phyloP scores from a whole-genome alignment of 2,888 invertebrate genomes.

The Troilus luridus region DNA sequence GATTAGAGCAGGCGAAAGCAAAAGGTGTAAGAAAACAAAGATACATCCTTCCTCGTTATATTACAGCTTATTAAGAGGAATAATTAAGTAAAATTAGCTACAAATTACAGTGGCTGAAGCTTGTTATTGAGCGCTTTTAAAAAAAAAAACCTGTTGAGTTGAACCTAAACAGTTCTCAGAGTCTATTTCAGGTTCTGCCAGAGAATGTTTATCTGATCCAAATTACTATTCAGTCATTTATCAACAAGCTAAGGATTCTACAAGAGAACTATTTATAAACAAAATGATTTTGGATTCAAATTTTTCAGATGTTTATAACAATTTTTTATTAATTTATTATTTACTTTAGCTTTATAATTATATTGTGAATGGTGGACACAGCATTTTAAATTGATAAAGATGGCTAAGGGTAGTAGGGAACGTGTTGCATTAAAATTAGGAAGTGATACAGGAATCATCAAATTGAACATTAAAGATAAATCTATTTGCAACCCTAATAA shows the following conservation, averaged over 20 bases:
- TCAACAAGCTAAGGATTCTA: neutral
- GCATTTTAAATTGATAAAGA: too few species aligned
- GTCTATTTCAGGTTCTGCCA: slow-evolving; percentile 1
- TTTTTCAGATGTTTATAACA: neutral
- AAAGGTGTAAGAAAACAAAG: slow-evolving; percentile 33
- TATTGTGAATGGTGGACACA: too few species aligned
- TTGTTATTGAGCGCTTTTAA: slow-evolving; percentile 15
- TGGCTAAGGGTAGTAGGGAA: too few species aligned
- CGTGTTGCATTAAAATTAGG: too few species aligned
- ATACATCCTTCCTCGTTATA: neutral
- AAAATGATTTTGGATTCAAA: neutral
- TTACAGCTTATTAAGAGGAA: slow-evolving; percentile 18
- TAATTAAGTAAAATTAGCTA: slow-evolving; percentile 24
- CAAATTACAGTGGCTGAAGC: neutral
- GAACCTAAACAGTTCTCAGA: slow-evolving; percentile 14
- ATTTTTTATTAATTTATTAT: neutral
- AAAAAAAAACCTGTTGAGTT: slow-evolving; percentile 2
- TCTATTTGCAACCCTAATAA: too few species aligned
- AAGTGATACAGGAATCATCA: too few species aligned
- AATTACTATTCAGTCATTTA: neutral
- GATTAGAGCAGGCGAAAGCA: neutral
- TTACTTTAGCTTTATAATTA: neutral
- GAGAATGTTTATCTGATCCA: neutral
- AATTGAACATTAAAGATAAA: too few species aligned
- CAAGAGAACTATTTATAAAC: neutral